Base-by-base conservation (phyloP, 30 jellyfish, hydroid and myxozoan genomes). In the Chironex yamaguchii region DNA sequence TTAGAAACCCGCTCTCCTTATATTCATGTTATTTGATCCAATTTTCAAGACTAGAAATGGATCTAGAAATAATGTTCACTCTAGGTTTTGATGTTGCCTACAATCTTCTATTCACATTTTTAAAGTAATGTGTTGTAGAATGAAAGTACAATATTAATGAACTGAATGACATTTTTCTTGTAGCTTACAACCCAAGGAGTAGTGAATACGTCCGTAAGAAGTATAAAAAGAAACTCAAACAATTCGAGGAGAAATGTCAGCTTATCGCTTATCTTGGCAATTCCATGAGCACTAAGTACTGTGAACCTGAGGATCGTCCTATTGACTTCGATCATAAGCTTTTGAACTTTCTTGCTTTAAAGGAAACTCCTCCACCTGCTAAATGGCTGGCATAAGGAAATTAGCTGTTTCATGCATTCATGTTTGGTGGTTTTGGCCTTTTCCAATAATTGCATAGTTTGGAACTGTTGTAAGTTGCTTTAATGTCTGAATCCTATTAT, bases 281-380 rank as follows among this genome's bases (percentile, higher is more conserved):
- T 33, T 35, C 25, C 23, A 93, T 93, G 98, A 88, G 90, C 2
- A 74, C 85, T 20, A 87, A 70, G 27, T 93, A 82, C 89, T 52
- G 81, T 21, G 98, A 93, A 52, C 98, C 98, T 17, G 98, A 87
- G 54, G 98, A 93, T 58, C 58, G 98, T 28, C 96, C 91, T 17
- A 76, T 82, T 24, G 98, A 93, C 69, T 87, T 93, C 62, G 98
- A 93, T 33, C 64, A 73, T 24, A 93, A 93, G 49, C 80, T 93
- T 34, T 52, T 52, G 17, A 32, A 73, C 0, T 93, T 93, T 76
- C 30, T 79, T 68, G 75, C 98, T 0, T 79, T 93, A 42, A 79
- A 70, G 70, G 81, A 29, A 62, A 36, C 36, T 27, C 11, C 86
- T 2, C 64, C 90, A 1, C 27, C 87, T 25, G 88, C 80, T 14